A percentile compares a stretch with the other conserved stretches of the same genome.
Conservation (phyloP, 2,888 invertebrate genomes). For the Pammene aurita region DNA sequence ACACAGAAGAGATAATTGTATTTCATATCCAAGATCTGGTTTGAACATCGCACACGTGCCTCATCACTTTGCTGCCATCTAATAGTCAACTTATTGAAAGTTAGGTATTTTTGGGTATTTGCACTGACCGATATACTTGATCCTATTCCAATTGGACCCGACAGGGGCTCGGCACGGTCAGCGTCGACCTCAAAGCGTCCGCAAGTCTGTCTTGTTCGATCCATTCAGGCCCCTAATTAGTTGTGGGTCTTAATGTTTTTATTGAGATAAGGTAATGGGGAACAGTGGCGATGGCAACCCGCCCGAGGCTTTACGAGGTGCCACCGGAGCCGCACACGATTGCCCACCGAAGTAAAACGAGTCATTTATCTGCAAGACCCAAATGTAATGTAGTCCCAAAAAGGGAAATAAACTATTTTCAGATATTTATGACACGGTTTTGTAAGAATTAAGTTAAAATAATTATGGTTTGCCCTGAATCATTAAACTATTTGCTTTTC, state of each 20-base stretch:
- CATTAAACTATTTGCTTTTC: too few relatives aligned
- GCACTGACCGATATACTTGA: too few relatives aligned
- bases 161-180: not conserved
- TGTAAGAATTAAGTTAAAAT: too few relatives aligned
- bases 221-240: conserved; percentile 58
- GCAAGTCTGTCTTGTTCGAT: conserved; percentile 12
- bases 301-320: conserved; percentile 54
- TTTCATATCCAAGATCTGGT: too few relatives aligned
- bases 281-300: conserved; percentile 55
- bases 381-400: not conserved
- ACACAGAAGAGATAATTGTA: too few relatives aligned
- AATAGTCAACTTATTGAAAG: too few relatives aligned
- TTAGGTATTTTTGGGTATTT: too few relatives aligned
- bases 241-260: conserved; percentile 52
- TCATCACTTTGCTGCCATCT: too few relatives aligned
- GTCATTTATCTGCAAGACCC: not conserved
- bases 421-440: too few relatives aligned
- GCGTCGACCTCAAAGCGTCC: conserved; percentile 28
- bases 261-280: conserved; percentile 50
- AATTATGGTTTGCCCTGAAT: too few relatives aligned
- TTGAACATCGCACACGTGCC: too few relatives aligned
- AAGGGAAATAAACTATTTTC: not conserved
- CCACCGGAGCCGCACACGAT: conserved; percentile 32
- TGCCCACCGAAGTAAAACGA: not conserved
- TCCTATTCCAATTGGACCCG: too few relatives aligned